Percentiles rank a stretch among this genome's conserved stretches.
Conservation (phyloP, 2,888 invertebrate genomes). For the Peribatodes rhomboidaria region DNA sequence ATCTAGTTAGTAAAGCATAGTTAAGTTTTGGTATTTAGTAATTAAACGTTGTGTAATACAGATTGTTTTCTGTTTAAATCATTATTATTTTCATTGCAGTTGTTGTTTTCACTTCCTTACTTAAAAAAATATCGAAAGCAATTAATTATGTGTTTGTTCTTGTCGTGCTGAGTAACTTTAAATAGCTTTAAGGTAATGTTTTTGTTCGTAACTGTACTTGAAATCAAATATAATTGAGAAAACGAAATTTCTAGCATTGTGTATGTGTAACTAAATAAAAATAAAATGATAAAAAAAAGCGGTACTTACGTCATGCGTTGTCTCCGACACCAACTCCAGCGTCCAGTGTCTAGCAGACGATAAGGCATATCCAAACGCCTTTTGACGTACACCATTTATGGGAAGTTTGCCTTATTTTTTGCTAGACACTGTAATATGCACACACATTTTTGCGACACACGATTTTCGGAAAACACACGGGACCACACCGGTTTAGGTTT, state of each 20-base stretch:
- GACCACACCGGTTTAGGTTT: slow-evolving; percentile 69
- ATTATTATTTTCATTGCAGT: no score
- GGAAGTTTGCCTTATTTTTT: slow-evolving; percentile 16
- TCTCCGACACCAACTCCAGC: slow-evolving; percentile 81
- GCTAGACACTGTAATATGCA: slow-evolving; percentile 10
- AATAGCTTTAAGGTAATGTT: no score
- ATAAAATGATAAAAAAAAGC: slow-evolving; percentile 51
- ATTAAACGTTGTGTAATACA: no score
- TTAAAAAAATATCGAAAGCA: no score
- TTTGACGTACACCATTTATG: background rate
- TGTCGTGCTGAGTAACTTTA: no score
- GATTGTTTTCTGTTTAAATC: background rate
- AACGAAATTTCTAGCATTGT: background rate
- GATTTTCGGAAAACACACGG: slow-evolving; percentile 53
- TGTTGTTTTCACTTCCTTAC: no score
- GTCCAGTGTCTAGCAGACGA: slow-evolving; percentile 25
- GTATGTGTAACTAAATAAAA: slow-evolving; percentile 31
- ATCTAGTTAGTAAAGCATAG: no score
- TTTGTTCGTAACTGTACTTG: no score
- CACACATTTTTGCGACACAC: slow-evolving; percentile 65
- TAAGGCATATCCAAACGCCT: background rate
- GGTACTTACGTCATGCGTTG: slow-evolving; percentile 73
- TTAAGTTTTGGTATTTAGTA: no score
- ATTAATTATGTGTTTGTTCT: slow-evolving; percentile 41
- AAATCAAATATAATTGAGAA: no score